These are phyloP conservation scores for Oreochromis niloticus DNA, from an alignment of 2,113 vertebrate species.

Conservation along the genomic window DNA sequence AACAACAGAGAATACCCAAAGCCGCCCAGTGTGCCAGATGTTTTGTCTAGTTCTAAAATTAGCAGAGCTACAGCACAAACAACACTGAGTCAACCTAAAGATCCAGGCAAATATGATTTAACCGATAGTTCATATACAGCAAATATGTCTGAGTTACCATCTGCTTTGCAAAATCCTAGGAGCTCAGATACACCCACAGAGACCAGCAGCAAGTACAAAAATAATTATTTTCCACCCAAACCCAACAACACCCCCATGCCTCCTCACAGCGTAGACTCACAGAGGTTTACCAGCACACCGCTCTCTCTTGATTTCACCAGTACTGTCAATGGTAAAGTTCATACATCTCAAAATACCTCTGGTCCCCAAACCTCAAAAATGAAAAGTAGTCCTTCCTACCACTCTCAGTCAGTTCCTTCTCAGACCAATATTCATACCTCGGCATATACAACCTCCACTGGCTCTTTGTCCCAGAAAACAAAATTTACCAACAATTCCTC, in stretches of 20 bases:
- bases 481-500: not conserved
- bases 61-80: conserved; percentile 9
- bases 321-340: not conserved
- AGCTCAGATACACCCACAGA: conserved; percentile 4
- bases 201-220: conserved; percentile 10
- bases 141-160: not conserved
- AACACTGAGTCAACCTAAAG: not conserved
- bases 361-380: not conserved
- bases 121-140: not conserved
- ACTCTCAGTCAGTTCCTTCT: not conserved
- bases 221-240: not conserved
- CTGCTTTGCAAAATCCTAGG: conserved; percentile 1
- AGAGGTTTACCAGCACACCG: not conserved
- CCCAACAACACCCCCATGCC: not conserved
- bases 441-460: not conserved
- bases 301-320: not conserved
- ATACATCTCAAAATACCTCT: not conserved
- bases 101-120: not conserved
- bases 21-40: not conserved
- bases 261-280: conserved; percentile 1
- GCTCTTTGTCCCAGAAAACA: not conserved
- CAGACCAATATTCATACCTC: not conserved
- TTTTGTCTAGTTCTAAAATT: conserved; percentile 20
- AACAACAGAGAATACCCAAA: conserved; percentile 33
- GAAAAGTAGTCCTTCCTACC: not conserved